phyloP scores from a whole-genome alignment of 1,140 invertebrate species.

The Cylas formicarius region DNA sequence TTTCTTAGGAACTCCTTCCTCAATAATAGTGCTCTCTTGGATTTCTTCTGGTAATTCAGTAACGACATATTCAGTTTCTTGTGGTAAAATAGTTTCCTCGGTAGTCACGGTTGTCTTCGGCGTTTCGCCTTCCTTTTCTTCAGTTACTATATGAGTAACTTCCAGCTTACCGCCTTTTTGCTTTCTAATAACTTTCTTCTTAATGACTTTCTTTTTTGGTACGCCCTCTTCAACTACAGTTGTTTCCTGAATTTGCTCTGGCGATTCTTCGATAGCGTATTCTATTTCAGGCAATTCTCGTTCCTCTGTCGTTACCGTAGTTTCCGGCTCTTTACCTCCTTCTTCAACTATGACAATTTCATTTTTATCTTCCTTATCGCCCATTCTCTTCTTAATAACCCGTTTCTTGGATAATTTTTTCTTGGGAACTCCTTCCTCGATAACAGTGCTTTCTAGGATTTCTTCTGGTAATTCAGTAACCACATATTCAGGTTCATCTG shows the following conservation, averaged over 20 bases:
- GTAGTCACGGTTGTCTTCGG: conserved; percentile 15
- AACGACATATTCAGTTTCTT: conserved; percentile 23
- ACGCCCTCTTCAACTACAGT: conserved; percentile 26
- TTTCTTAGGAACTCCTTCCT: conserved; percentile 21
- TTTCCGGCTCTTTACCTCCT: conserved; percentile 26
- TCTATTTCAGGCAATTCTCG: conserved; percentile 6
- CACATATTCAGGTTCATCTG: conserved; percentile 23
- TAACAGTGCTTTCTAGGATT: conserved; percentile 29
- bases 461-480: conserved; percentile 34
- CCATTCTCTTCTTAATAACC: conserved; percentile 31
- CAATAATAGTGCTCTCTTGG: conserved; percentile 16
- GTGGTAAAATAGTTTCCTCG: too few relatives aligned
- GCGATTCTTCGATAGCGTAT: conserved; percentile 21
- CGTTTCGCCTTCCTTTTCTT: conserved; percentile 2
- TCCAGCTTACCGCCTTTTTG: conserved; percentile 15
- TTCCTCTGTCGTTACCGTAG: conserved; percentile 34
- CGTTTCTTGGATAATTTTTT: conserved; percentile 30
- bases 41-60: conserved; percentile 39
- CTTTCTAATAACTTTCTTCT: conserved; percentile 18
- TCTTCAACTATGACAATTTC: conserved; percentile 27
- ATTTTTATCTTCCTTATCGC: conserved; percentile 30
- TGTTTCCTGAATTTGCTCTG: conserved; percentile 27
- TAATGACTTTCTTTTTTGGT: conserved; percentile 29
- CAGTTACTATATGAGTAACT: conserved; percentile 10
- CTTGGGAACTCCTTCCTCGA: conserved; percentile 38